Evolutionary conservation across 2,888 invertebrate species (phyloP).

Genomic region (Apodemia zela): DNA sequence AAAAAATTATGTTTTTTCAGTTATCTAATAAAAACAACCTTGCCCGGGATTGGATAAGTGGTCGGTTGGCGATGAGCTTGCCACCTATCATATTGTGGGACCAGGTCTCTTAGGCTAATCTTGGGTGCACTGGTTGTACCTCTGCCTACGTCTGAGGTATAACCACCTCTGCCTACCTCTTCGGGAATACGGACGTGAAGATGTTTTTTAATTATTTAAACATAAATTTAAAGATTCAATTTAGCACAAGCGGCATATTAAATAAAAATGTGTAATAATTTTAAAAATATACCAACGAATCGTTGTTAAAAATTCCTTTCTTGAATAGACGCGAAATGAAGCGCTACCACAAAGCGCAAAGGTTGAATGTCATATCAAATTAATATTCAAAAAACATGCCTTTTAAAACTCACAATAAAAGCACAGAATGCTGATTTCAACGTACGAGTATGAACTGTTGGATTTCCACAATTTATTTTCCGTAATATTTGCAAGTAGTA

Average conservation of each 20-base stretch:
- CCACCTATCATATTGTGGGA: too few relatives aligned
- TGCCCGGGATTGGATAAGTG: too few relatives aligned
- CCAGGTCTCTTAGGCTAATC: too few relatives aligned
- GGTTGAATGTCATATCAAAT: neutral
- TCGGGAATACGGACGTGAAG: too few relatives aligned
- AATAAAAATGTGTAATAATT: neutral
- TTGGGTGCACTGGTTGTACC: too few relatives aligned
- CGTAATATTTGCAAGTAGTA: neutral
- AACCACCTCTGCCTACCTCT: too few relatives aligned
- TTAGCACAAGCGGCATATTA: neutral
- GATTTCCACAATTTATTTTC: neutral
- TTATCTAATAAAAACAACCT: too few relatives aligned
- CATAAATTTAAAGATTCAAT: neutral
- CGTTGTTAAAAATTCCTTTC: neutral
- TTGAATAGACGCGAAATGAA: conserved; percentile 1
- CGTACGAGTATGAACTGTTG: neutral
- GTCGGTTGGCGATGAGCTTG: too few relatives aligned
- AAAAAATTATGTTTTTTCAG: too few relatives aligned
- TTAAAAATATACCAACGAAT: neutral
- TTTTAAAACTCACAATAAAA: conserved; percentile 1
- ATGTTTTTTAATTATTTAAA: too few relatives aligned
- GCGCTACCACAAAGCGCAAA: conserved; percentile 1
- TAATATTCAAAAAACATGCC: conserved; percentile 12
- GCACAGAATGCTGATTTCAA: neutral
- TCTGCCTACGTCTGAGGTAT: too few relatives aligned